Base-by-base conservation (phyloP, 2,888 invertebrate genomes). In the Gasteruption jaculator region DNA sequence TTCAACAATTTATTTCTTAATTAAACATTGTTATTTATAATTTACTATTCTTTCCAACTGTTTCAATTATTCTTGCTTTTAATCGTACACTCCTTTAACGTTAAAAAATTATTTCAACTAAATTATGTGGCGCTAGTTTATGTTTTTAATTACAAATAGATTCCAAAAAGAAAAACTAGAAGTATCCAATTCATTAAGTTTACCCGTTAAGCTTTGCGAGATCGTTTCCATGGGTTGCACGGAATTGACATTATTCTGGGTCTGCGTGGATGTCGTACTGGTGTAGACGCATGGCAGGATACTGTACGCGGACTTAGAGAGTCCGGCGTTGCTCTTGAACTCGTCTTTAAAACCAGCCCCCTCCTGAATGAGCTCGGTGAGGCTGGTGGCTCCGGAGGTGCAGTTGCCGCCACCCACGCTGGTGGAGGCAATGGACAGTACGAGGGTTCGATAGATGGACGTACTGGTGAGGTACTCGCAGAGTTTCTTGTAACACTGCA, bases 401-500 rank as follows among this genome's bases (percentile, higher is more conserved):
- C 61, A 67, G 58, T 77, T 47, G 70, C 73, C 54, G 72, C 73
- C 48, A 72, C 76, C 50, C 74, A 79, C 56, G 73, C 76, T 37
- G 73, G 73, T 41, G 73, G 76, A 50, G 71, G 78, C 50, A 66
- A 73, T 64, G 73, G 69, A 57, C 29, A 65, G 52, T 37, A 69
- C 56, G 49, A 83, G 71, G 49, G 72, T 77, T 62, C 78, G 79
- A 66, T 84, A 89, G 44, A 88, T 78, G 26, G 80, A 77, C 2
- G 86, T 84, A 43, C 79, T 82, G 57, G 83, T 81, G 58, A 93
- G 77, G 71, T 88, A 89, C 63, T 85, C 82, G 74, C 93, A 93
- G 47, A 93, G 76, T 63, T 88, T 86, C 71, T 89, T 89, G 66
- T 91, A 93, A 73, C 92, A 91, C 68, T 89, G 85, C 43, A 93